Conservation (phyloP, 1,140 invertebrate species). For the Ceratoteleas bidentatus region DNA sequence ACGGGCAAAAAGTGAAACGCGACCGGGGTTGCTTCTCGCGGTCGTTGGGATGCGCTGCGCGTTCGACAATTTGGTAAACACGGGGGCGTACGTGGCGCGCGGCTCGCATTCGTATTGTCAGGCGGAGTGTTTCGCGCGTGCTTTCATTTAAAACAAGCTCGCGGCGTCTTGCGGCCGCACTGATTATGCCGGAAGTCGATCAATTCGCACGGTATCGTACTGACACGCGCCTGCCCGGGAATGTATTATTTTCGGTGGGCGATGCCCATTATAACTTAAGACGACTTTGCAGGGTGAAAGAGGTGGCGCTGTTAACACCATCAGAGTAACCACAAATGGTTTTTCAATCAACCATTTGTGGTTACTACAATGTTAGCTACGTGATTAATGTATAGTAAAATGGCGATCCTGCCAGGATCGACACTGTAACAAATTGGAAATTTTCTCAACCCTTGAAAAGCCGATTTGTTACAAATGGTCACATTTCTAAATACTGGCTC, state of each 20-base stretch:
- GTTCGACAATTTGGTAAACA: constrained; percentile 26
- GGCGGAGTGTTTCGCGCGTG: not conserved
- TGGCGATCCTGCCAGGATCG: too few relatives aligned
- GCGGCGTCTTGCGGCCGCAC: not conserved
- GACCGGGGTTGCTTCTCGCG: constrained; percentile 1
- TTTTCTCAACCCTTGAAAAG: too few relatives aligned
- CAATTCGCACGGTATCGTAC: constrained; percentile 34
- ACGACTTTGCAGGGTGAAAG: constrained; percentile 15
- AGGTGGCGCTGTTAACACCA: too few relatives aligned
- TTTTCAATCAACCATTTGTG: too few relatives aligned
- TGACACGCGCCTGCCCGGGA: not conserved
- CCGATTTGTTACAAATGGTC: too few relatives aligned
- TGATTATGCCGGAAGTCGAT: constrained; percentile 21
- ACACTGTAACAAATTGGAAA: too few relatives aligned
- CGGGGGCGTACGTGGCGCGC: constrained; percentile 5
- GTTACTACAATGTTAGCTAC: too few relatives aligned
- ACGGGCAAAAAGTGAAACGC: constrained; percentile 24
- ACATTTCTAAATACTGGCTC: too few relatives aligned
- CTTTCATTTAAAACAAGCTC: constrained; percentile 2
- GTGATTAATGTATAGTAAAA: too few relatives aligned
- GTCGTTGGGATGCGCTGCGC: constrained; percentile 20
- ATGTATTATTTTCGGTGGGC: constrained; percentile 21
- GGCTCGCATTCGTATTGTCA: not conserved
- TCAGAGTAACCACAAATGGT: too few relatives aligned
- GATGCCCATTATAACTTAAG: constrained; percentile 47